These are phyloP conservation scores for Geodia barretti DNA, from an alignment of 37 sponge, comb jelly and placozoan species.

Conservation along the genomic window DNA sequence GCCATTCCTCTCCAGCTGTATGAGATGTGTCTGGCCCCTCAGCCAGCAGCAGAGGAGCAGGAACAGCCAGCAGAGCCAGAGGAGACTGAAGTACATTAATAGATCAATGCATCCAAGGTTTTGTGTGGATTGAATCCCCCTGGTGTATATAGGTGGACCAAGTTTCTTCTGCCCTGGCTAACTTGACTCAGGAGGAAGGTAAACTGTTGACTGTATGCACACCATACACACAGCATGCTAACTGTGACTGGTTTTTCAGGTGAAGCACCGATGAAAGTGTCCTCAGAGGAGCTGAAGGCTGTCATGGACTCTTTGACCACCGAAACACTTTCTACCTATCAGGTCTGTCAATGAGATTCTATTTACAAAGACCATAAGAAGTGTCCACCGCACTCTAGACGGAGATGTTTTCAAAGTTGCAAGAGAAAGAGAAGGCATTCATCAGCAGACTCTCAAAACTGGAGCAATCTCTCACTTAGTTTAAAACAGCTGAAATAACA, in stretches of 20 bases:
- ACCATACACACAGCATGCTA: not conserved
- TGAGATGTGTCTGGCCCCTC: conserved; percentile 31
- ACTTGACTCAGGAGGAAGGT: not conserved
- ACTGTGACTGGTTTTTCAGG: not conserved
- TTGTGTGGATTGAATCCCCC: not conserved
- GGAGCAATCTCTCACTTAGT: conserved; percentile 13
- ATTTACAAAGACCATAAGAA: not conserved
- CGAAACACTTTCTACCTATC: conserved; percentile 20
- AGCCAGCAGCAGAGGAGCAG: not conserved
- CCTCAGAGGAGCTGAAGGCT: conserved; percentile 44
- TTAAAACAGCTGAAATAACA: too few relatives aligned
- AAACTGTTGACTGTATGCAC: not conserved
- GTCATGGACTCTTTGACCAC: conserved; percentile 18
- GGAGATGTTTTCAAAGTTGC: conserved; percentile 21
- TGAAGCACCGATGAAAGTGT: conserved; percentile 14
- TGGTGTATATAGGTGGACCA: not conserved
- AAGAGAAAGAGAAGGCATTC: conserved; percentile 27
- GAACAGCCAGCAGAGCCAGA: not conserved
- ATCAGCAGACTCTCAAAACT: conserved; percentile 33
- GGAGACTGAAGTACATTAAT: too few relatives aligned
- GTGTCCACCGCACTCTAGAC: conserved; percentile 3
- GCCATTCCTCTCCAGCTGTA: conserved; percentile 41
- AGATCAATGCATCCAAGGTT: too few relatives aligned
- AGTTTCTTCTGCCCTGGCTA: not conserved
- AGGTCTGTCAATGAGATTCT: conserved; percentile 3